Conservation (phyloP, 2,113 vertebrate species). For the Centrocercus urophasianus region DNA sequence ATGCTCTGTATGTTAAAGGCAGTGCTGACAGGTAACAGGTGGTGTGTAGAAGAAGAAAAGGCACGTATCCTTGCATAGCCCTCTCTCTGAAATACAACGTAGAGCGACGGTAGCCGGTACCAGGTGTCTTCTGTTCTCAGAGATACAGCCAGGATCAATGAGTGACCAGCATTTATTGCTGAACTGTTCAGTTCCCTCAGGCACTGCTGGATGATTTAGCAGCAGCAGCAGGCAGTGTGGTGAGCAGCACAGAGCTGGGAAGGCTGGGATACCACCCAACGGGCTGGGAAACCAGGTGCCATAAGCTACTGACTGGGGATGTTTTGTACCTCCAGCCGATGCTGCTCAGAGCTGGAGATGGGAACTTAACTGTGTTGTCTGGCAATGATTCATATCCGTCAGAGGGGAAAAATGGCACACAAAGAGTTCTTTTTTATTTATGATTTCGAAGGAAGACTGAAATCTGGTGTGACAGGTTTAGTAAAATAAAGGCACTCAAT, state of each 20-base stretch:
- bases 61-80: rapidly evolving
- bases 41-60: background rate
- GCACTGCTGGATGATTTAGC: background rate
- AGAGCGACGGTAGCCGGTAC: rapidly evolving
- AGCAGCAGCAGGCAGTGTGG: background rate
- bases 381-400: background rate
- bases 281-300: background rate
- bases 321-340: background rate
- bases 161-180: background rate
- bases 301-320: background rate
- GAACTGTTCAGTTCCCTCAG: background rate
- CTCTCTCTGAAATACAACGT: rapidly evolving
- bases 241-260: background rate
- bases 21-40: background rate
- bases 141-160: rapidly evolving
- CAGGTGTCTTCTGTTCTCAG: background rate
- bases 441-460: slow-evolving; percentile 60
- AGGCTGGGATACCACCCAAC: background rate
- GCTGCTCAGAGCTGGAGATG: background rate
- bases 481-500: slow-evolving; percentile 28
- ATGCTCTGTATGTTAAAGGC: background rate
- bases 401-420: slow-evolving; percentile 58
- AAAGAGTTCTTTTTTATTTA: slow-evolving; percentile 57
- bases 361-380: background rate
- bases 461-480: slow-evolving; percentile 63